Conservation (phyloP, 2,113 vertebrate species). For the Oxygymnocypris stewartii region DNA sequence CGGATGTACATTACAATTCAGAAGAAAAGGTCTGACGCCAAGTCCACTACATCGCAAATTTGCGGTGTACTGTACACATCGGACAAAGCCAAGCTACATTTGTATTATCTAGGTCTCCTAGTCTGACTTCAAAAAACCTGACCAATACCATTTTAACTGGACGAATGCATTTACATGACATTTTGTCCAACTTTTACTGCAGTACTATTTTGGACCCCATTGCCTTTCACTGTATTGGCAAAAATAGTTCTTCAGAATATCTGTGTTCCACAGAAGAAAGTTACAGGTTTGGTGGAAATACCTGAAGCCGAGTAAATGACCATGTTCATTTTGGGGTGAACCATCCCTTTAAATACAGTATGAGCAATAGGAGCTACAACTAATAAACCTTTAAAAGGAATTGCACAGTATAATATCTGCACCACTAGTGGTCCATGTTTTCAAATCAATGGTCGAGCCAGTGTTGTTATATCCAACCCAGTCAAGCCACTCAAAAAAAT, state of each 20-base stretch:
- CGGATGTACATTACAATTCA: no score
- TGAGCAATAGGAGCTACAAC: background rate
- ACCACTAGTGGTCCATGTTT: background rate
- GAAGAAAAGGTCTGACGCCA: no score
- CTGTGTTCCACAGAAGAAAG: background rate
- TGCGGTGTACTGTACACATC: no score
- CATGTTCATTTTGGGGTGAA: background rate
- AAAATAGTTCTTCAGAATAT: background rate
- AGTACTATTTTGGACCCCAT: background rate
- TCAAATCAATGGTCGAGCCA: background rate
- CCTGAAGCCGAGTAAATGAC: background rate
- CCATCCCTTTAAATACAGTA: background rate
- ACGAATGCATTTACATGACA: no score
- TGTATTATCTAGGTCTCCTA: no score
- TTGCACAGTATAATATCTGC: background rate
- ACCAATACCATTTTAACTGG: no score
- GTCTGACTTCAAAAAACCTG: no score
- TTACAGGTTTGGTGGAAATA: background rate
- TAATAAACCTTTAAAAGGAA: background rate
- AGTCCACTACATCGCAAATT: no score
- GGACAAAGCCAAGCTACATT: no score
- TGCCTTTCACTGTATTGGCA: background rate
- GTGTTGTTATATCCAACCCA: background rate
- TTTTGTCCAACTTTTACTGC: no score
- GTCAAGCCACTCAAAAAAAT: background rate